A percentile compares a stretch with the other conserved stretches of the same genome.
phyloP scores from a whole-genome alignment of 2,797 vertebrate genomes.

The Myotis myotis region DNA sequence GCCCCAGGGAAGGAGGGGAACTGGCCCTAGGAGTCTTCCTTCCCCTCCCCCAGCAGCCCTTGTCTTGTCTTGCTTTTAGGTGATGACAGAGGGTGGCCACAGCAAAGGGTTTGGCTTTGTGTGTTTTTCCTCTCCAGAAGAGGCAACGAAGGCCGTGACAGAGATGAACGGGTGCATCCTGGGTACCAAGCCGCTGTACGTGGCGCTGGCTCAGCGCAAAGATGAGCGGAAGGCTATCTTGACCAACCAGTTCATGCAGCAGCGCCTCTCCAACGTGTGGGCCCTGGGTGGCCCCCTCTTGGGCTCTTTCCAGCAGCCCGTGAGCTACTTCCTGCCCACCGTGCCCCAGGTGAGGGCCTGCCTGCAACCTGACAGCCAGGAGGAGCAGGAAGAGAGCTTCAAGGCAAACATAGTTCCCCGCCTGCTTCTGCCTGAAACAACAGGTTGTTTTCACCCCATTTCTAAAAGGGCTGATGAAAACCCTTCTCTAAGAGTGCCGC shows the following conservation, averaged over 20 bases:
- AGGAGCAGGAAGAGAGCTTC: not conserved
- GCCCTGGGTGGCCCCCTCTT: constrained; percentile 89
- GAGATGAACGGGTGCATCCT: constrained; percentile 98
- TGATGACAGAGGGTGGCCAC: constrained; percentile 96
- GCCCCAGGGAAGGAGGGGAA: not conserved
- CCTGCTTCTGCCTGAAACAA: not conserved
- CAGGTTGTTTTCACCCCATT: rapidly evolving
- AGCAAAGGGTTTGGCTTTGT: constrained; percentile 99
- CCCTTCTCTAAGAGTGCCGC: too few species aligned
- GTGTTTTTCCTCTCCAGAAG: constrained; percentile 99
- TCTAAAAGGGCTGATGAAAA: not conserved
- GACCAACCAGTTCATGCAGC: constrained; percentile 98
- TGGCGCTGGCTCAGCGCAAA: constrained; percentile 95
- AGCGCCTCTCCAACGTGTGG: constrained; percentile 91
- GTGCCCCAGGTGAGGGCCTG: constrained; percentile 89
- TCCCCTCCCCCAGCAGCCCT: constrained; percentile 62
- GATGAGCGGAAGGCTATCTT: constrained; percentile 98
- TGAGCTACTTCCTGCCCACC: constrained; percentile 91
- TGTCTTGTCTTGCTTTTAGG: constrained; percentile 87
- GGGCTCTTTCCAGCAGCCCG: constrained; percentile 90
- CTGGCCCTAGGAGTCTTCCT: not conserved
- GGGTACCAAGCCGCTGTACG: constrained; percentile 96
- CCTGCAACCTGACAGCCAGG: not conserved
- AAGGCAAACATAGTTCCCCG: not conserved
- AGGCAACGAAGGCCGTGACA: constrained; percentile 97